Evolutionary conservation across 2,888 invertebrate genomes (phyloP), one percentile per base, ranked within the genome.

Genomic region (Eupithecia pulchellata): DNA sequence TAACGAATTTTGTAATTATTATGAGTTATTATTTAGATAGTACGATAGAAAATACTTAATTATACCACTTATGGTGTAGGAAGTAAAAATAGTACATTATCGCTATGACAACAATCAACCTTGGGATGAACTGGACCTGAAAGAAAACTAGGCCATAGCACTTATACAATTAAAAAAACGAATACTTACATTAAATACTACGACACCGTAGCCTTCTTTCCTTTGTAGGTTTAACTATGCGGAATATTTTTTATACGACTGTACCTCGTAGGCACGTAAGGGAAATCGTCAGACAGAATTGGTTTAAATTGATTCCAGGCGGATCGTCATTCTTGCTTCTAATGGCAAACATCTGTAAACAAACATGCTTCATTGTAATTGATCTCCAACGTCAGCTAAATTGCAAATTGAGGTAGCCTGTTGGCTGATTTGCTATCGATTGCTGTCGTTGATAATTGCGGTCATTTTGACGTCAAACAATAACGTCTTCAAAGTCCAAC

Each of bases 271-370:
- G 25, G 34, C 25, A 25, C 20, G 61, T 36, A 29, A 29, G 32
- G 58, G 42, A 47, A 34, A 55, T 36, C n/a, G 47, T 5, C 52
- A n/a, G 66, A 55, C 63, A 27, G 27, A 66, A 66, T 66, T 72
- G 63, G 72, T 55, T 52, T 34, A 32, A 66, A 58, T 52, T 29
- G 61, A 36, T 60, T 65, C 32, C 11, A 27, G 8, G 57, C 63
- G 39, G 66, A 55, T 39, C 71, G 65, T 67, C 67, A 67, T 60
- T 57, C 39, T 20, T 61, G 34, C 13, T 61, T n/a, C n/a, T 60
- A 60, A 60, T 30, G n/a, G 60, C 58, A 47, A 47, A 52, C 52
- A 4, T 52, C 52, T 13, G 52, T 34, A 61, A 60, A 34, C 34
- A 61, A 60, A 34, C 34, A 61, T 20, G 61, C 61, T 61, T 36